Conservation (phyloP, 2,797 vertebrate species). For the Labeo calbasu region DNA sequence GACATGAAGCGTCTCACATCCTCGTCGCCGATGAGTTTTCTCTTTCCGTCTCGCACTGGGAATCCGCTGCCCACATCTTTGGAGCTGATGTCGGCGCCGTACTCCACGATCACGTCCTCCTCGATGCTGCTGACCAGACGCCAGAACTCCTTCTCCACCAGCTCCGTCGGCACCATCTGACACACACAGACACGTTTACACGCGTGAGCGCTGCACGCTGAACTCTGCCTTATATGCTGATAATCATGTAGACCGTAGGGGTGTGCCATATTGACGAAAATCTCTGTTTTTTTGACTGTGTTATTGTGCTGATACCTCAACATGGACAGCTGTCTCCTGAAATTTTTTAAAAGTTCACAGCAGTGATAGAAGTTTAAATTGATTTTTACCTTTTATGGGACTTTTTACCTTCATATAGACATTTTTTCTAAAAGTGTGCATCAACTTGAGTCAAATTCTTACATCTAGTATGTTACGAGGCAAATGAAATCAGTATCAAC, state of each 20-base stretch:
- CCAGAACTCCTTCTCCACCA: slow-evolving; percentile 99
- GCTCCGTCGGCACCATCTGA: slow-evolving; percentile 98
- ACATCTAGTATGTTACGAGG: too few relatives aligned
- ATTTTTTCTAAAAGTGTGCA: too few relatives aligned
- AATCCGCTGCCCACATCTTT: slow-evolving; percentile 98
- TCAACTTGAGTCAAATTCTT: too few relatives aligned
- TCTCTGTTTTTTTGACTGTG: too few relatives aligned
- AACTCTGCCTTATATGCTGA: not conserved
- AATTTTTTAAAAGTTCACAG: too few relatives aligned
- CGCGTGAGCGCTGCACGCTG: not conserved
- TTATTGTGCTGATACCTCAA: too few relatives aligned
- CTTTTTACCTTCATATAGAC: too few relatives aligned
- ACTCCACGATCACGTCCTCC: slow-evolving; percentile 98
- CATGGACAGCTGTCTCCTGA: too few relatives aligned
- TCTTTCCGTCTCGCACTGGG: slow-evolving; percentile 88
- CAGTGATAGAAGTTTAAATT: too few relatives aligned
- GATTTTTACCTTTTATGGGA: too few relatives aligned
- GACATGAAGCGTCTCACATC: slow-evolving; percentile 81
- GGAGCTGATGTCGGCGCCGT: slow-evolving; percentile 97
- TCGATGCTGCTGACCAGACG: slow-evolving; percentile 97
- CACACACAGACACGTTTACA: slow-evolving; percentile 13
- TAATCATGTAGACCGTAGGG: not conserved
- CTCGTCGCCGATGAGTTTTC: slow-evolving; percentile 91
- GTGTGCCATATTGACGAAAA: too few relatives aligned
- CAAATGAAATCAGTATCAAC: too few relatives aligned